Base-by-base conservation (phyloP, 2,113 vertebrate species). In the Morone saxatilis region DNA sequence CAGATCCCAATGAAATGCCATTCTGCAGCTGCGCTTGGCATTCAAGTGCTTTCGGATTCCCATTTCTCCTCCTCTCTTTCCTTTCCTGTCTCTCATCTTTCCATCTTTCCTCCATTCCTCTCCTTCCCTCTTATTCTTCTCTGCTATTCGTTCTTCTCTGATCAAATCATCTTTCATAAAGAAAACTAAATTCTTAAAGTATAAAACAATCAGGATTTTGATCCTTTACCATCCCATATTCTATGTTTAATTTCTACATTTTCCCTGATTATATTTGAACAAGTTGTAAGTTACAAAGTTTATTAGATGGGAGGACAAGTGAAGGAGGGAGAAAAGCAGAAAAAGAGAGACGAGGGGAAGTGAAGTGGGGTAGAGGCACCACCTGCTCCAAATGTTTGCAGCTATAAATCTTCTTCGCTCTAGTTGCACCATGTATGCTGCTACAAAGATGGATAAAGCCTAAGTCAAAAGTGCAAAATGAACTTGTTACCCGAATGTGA, bases 21-120 rank as follows among this genome's bases (percentile, higher is more conserved):
- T 92, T 95, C 91, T 95, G 94, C 96, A 97, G 96, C 96, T 97
- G 97, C 93, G 89, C 94, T 94, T 82, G 76, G 91, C 88, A 90
- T 95, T 96, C 78, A 94, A 75, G 82, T 47, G 76, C 78, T 88
- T 90, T 90, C 48, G 40, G 80, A 78, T 90, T 88, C 81, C 59
- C 67, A 43, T 79, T 81, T 82, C 76, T 79, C 80, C 70, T 85
- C 76, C 68, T 65, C 41, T 36, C 59, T 62, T 73, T 78, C 48
- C 84, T 72, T 77, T 80, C 71, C 68, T 51, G 38, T 63, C 57
- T 54, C 63, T 66, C 40, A 53, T 85, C 80, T 67, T 66, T 83
- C 62, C 20, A 60, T 25, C 38, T 19, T 41, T 62, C 17, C 48
- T 40, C 22, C 3, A 16, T 17, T 25, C 22, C 25, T 14, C n/a